Evolutionary conservation across 2,113 vertebrate species (phyloP).

Genomic region (Caretta caretta): DNA sequence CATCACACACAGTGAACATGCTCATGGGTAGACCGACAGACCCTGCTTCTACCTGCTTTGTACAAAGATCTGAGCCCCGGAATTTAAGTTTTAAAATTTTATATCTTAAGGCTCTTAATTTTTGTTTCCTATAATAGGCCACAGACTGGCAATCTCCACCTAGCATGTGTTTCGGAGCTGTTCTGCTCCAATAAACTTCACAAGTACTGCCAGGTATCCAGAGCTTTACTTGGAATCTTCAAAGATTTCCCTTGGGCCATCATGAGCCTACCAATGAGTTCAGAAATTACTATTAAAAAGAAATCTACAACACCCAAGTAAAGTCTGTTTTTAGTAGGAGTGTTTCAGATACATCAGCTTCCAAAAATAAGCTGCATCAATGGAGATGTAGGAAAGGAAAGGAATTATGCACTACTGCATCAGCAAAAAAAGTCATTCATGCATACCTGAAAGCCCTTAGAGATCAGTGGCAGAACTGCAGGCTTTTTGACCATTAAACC

Average conservation of each 20-base stretch:
- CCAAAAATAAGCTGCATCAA: constrained; percentile 60
- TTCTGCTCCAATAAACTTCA: neutral
- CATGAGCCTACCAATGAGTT: neutral
- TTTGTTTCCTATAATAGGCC: neutral
- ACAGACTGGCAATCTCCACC: neutral
- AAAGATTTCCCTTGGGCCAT: neutral
- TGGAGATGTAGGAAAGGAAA: constrained; percentile 15
- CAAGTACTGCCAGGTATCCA: neutral
- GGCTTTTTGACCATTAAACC: constrained; percentile 32
- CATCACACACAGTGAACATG: neutral
- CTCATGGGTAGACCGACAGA: neutral
- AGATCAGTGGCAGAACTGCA: constrained; percentile 35
- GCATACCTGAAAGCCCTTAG: constrained; percentile 60
- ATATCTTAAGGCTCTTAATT: neutral
- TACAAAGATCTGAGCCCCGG: neutral
- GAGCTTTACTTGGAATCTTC: neutral
- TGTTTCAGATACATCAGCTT: constrained; percentile 36
- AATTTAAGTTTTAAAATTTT: neutral
- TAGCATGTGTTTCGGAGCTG: neutral
- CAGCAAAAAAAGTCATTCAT: constrained; percentile 24
- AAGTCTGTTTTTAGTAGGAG: constrained; percentile 41
- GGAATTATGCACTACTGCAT: constrained; percentile 32
- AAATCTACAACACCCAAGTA: neutral
- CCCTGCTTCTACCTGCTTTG: neutral
- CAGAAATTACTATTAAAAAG: constrained; percentile 43